Conservation (phyloP, 2,797 vertebrate genomes). For the Crenichthys baileyi region DNA sequence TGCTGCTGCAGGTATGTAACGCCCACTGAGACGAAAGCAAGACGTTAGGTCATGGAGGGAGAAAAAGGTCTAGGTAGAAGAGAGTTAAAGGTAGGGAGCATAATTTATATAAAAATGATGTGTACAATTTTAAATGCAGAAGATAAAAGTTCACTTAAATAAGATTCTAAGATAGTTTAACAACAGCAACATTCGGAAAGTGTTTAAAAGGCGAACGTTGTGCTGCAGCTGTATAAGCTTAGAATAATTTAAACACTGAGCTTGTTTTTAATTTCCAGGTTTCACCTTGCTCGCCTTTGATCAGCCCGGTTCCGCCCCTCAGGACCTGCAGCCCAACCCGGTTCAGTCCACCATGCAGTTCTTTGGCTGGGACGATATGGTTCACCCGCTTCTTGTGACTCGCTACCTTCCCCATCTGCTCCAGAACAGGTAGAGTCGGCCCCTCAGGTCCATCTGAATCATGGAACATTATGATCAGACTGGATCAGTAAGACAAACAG, state of each 20-base stretch:
- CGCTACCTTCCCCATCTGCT: slow-evolving; percentile 93
- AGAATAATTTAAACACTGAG: neutral
- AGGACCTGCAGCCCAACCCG: slow-evolving; percentile 92
- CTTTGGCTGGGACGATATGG: slow-evolving; percentile 97
- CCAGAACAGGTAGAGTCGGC: slow-evolving; percentile 84
- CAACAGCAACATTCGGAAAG: neutral
- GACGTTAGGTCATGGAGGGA: neutral
- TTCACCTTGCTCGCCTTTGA: slow-evolving; percentile 93
- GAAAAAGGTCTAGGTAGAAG: neutral
- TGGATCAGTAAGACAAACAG: neutral
- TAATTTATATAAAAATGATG: neutral
- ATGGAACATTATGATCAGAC: slow-evolving; percentile 13
- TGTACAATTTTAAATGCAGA: neutral
- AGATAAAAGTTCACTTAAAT: neutral
- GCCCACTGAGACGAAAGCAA: slow-evolving; percentile 13
- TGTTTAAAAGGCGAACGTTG: no score
- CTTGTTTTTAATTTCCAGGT: slow-evolving; percentile 74
- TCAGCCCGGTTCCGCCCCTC: slow-evolving; percentile 88
- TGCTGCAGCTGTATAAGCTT: neutral
- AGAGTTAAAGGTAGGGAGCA: neutral
- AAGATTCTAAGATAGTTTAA: neutral
- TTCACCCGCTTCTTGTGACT: slow-evolving; percentile 89
- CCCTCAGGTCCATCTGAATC: neutral
- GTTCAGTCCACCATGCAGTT: slow-evolving; percentile 89
- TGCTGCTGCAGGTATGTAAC: slow-evolving; percentile 90